phyloP scores from a whole-genome alignment of 1,140 invertebrate species.

The Drosophila athabasca region DNA sequence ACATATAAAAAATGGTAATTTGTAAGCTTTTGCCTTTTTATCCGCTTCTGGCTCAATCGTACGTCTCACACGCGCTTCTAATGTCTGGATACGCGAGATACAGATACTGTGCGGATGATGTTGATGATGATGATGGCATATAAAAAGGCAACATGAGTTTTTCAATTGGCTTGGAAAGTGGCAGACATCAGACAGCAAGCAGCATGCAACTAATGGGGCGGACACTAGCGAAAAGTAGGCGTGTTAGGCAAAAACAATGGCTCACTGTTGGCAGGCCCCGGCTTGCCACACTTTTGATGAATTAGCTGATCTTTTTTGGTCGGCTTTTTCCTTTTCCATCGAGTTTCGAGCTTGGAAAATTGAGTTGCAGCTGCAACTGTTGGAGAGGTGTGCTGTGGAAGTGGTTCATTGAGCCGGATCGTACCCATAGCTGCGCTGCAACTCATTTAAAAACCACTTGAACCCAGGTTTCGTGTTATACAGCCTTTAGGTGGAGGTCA shows the following conservation, averaged over 20 bases:
- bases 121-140: conserved; percentile 69
- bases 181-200: conserved; percentile 36
- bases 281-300: conserved; percentile 80
- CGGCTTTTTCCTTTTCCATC: conserved; percentile 30
- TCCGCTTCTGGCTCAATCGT: conserved; percentile 56
- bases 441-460: conserved; percentile 65
- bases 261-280: conserved; percentile 43
- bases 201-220: conserved; percentile 48
- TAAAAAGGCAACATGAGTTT: conserved; percentile 59
- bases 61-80: conserved; percentile 77
- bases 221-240: conserved; percentile 64
- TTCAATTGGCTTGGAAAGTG: conserved; percentile 76
- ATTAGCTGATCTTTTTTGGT: conserved; percentile 53
- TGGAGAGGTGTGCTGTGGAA: conserved; percentile 8
- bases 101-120: conserved; percentile 24
- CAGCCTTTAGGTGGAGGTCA: conserved; percentile 53
- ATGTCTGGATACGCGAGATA: conserved; percentile 57
- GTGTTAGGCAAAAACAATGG: conserved; percentile 47
- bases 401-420: conserved; percentile 72
- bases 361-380: conserved; percentile 56
- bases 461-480: conserved; percentile 43
- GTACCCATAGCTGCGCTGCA: conserved; percentile 40
- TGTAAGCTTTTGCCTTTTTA: conserved; percentile 70
- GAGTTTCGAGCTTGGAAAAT: conserved; percentile 36
- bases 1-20: conserved; percentile 77